Evolutionary conservation across 2,113 vertebrate species (phyloP).

Genomic region (Sylvia atricapilla): DNA sequence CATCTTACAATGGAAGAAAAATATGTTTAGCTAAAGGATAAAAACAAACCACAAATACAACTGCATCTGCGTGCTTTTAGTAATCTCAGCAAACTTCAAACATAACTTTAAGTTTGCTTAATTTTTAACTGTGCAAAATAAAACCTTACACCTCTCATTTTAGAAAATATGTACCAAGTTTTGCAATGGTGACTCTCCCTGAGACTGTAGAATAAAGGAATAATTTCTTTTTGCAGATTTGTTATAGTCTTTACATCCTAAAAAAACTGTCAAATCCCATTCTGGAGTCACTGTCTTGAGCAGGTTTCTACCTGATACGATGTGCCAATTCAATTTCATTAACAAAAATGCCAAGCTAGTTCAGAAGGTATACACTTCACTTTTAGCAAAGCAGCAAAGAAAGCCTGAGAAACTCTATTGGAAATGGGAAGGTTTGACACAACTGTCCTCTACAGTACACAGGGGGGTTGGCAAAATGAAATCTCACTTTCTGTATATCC

Average conservation of each 20-base stretch:
- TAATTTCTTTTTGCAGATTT: not conserved
- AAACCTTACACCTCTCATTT: not conserved
- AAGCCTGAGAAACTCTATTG: not conserved
- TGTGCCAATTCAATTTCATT: not conserved
- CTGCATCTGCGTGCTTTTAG: not conserved
- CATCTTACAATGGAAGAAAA: not conserved
- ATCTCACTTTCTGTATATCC: not conserved
- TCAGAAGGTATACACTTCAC: not conserved
- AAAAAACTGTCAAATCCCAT: not conserved
- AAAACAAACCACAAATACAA: conserved; percentile 33
- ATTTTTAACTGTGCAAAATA: not conserved
- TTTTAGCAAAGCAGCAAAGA: not conserved
- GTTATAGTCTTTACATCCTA: not conserved
- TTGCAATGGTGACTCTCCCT: not conserved
- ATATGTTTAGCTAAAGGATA: conserved; percentile 45
- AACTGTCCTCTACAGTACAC: not conserved
- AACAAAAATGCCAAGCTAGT: not conserved
- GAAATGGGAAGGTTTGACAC: not conserved
- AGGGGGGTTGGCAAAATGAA: rapidly evolving
- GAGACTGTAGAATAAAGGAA: not conserved
- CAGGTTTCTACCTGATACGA: not conserved
- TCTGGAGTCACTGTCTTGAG: not conserved
- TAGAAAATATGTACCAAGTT: not conserved
- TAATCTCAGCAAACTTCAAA: not conserved
- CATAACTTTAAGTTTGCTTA: not conserved